Evolutionary conservation across 2,797 vertebrate genomes (phyloP), one percentile per base, ranked within the genome.

Genomic region (Spatula clypeata): DNA sequence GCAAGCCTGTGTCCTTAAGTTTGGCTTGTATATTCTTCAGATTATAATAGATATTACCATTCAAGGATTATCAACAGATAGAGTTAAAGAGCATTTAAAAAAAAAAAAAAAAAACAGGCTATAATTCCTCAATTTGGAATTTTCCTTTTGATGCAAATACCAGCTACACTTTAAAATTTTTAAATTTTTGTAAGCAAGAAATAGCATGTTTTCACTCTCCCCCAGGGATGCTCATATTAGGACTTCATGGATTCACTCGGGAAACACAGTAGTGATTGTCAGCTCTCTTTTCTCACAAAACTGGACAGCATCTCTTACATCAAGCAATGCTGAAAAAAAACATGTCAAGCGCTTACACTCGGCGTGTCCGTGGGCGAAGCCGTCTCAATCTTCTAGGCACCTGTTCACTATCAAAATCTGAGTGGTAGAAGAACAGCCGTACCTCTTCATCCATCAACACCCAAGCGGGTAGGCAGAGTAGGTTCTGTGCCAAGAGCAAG

Each of bases 351-450:
- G 93, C 99, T 98, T 97, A 99, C 99, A 99, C 96, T 98, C 97
- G 99, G 38, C 99, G 99, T 19, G 99, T 99, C 13, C 98, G 99
- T 1, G 99, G 99, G 49, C 99, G 98, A 69, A 99, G 99, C n/a
- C 99, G 97, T 32, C 99, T 98, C 51, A 99, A 98, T 1, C 98
- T 98, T 71, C 96, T 98, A 1, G 99, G 99, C 61, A 98, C 97
- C 74, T 99, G 99, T 95, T 98, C 98, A 0, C 98, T 86, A 85
- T 99, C 99, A 27, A 97, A 98, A 11, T 98, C 79, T 0, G 98
- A 99, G 97, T 99, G 99, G 95, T 99, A 99, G 98, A 99, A 99
- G 97, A 99, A 99, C 96, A 99, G 99, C 18, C 99, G 97, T 66
- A 99, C 96, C 6, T 98, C 91, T 53, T 99, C 99, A 29, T 99